Base-by-base conservation (phyloP, 2,113 vertebrate genomes). In the Oncorhynchus mykiss region DNA sequence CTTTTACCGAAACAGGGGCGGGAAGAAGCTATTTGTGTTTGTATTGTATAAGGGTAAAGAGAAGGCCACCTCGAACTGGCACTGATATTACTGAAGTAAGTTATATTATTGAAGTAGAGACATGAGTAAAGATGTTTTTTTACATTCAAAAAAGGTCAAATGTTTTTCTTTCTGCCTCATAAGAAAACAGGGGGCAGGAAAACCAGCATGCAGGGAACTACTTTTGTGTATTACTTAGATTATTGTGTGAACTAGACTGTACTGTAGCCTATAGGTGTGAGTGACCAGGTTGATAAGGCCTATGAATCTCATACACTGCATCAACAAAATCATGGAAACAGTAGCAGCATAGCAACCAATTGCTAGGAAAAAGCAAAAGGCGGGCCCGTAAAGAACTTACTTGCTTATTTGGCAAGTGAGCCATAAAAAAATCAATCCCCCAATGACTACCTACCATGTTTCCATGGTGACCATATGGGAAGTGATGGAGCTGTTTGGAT, bases 351-450 rank as follows among this genome's bases (percentile, higher is more conserved):
- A 4, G 85, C 88, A 92, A 78, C 29, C 71, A 84, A 94, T 95
- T 95, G 93, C 94, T 88, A 94, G 87, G 94, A 88, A 92, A 94
- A 94, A 81, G 89, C 83, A 88, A 90, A 84, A 76, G 81, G 90
- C 88, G 18, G 71, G 86, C 91, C 91, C 85, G 76, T 70, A 84
- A 89, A 91, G 92, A 88, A 93, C 84, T 74, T 79, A 91, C 90
- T 87, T 71, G 88, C 89, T 92, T 86, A 88, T 92, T 94, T 93
- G 88, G 77, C 92, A 92, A 92, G 91, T 89, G 92, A 94, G 88
- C 91, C 91, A 84, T 87, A 89, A 91, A 92, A 27, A 87, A 57
- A 57, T 66, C 89, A 91, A 91, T 93, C 94, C 94, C 91, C 90
- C 74, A 77, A 82, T 82, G 93, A 91, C 87, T 86, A 81, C 85